Conservation (phyloP, 2,888 invertebrate species). For the Eucera pruinosa region DNA sequence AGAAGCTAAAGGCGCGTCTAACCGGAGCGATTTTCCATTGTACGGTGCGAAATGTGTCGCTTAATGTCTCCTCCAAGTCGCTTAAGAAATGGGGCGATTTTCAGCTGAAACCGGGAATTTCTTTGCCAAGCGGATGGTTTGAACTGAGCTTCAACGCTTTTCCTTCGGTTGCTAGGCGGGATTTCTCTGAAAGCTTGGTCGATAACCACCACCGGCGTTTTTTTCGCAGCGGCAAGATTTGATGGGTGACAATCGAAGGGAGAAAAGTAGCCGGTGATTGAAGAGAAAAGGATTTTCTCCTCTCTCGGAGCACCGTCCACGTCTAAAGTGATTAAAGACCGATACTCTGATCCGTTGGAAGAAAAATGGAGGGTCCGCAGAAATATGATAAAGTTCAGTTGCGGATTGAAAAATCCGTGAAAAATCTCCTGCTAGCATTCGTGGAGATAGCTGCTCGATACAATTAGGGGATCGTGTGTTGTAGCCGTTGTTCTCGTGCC, state of each 20-base stretch:
- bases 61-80: slow-evolving; percentile 26
- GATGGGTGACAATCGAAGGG: neutral
- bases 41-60: slow-evolving; percentile 33
- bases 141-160: neutral
- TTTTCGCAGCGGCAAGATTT: neutral
- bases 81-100: slow-evolving; percentile 37
- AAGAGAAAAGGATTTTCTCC: neutral
- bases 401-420: too few species aligned
- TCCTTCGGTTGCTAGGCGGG: slow-evolving; percentile 21
- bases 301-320: neutral
- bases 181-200: slow-evolving; percentile 23
- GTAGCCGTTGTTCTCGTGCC: too few species aligned
- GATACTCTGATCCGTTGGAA: neutral
- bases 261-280: neutral
- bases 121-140: neutral
- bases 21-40: slow-evolving; percentile 51
- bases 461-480: too few species aligned
- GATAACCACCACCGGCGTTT: neutral
- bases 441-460: too few species aligned
- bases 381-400: too few species aligned
- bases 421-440: too few species aligned
- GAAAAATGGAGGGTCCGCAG: too few species aligned
- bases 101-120: slow-evolving; percentile 8
- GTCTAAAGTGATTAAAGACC: neutral
- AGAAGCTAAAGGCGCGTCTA: neutral